Percentiles rank a stretch among this genome's conserved stretches.
Conservation (phyloP, 2,888 invertebrate species). For the Zaprionus lineosus region DNA sequence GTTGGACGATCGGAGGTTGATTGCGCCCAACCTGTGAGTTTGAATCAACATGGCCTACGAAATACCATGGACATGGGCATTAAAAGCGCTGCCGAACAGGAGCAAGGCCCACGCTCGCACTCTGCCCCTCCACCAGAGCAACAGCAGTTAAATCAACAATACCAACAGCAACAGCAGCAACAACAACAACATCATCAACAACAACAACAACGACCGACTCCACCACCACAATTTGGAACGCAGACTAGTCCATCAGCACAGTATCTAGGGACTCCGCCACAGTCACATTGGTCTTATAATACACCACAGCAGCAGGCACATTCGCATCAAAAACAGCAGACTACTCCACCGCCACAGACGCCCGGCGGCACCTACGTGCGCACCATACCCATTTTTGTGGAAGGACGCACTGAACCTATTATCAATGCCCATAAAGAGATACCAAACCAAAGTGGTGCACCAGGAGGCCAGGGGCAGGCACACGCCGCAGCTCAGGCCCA, state of each 20-base stretch:
- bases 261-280: constrained; percentile 61
- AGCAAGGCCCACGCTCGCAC: constrained; percentile 87
- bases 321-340: constrained; percentile 71
- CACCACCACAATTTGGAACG: constrained; percentile 70
- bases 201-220: constrained; percentile 52
- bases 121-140: constrained; percentile 88
- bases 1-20: constrained; percentile 74
- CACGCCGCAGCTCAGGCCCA: constrained; percentile 47
- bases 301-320: constrained; percentile 63
- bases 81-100: constrained; percentile 84
- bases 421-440: constrained; percentile 84
- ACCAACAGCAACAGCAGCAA: constrained; percentile 62
- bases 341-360: constrained; percentile 78
- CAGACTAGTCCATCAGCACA: constrained; percentile 79
- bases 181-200: constrained; percentile 53
- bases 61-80: constrained; percentile 92
- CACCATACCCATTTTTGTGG: constrained; percentile 94
- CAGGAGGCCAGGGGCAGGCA: constrained; percentile 68
- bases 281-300: constrained; percentile 42
- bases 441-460: constrained; percentile 82
- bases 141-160: constrained; percentile 72
- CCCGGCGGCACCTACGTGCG: constrained; percentile 85
- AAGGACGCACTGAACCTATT: constrained; percentile 91
- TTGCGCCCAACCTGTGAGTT: constrained; percentile 60
- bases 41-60: constrained; percentile 88